A percentile compares a stretch with the other conserved stretches of the same genome.
phyloP scores from a whole-genome alignment of 1,140 invertebrate species.

The Diploscapter pachys region DNA sequence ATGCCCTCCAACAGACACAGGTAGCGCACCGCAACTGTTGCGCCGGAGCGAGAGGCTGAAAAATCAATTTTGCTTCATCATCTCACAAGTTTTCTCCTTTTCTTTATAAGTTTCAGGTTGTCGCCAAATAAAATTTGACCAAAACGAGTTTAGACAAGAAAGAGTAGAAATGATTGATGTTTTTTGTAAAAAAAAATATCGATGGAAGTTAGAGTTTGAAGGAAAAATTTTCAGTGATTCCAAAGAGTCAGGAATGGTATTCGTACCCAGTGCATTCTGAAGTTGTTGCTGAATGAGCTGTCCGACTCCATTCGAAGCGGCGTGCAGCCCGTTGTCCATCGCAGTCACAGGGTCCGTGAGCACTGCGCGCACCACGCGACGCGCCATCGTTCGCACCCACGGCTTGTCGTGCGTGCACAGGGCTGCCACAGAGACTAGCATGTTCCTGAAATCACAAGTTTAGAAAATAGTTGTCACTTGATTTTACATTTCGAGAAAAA shows the following conservation, averaged over 20 bases:
- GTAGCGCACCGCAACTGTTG: constrained; percentile 24
- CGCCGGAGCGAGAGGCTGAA: constrained; percentile 17
- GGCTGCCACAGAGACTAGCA: constrained; percentile 34
- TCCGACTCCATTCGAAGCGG: constrained; percentile 29
- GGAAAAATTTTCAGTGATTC: too few species aligned
- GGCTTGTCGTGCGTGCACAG: constrained; percentile 41
- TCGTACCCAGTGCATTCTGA: constrained; percentile 16
- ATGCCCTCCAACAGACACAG: constrained; percentile 41
- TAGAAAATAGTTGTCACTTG: neutral
- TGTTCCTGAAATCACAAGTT: constrained; percentile 23
- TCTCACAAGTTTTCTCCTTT: too few species aligned
- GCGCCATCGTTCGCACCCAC: constrained; percentile 41
- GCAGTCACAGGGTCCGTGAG: constrained; percentile 42
- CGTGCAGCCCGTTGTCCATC: constrained; percentile 39
- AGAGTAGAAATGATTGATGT: too few species aligned
- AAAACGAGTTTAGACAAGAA: too few species aligned
- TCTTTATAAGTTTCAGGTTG: too few species aligned
- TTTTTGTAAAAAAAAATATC: too few species aligned
- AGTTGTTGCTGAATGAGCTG: constrained; percentile 29
- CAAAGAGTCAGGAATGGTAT: too few species aligned
- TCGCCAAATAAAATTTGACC: too few species aligned
- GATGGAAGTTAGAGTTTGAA: too few species aligned
- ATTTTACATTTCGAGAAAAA: too few species aligned
- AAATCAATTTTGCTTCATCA: too few species aligned
- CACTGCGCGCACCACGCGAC: constrained; percentile 35